These are phyloP conservation scores for Diarsia dahlii DNA, from an alignment of 2,888 invertebrate species.

Conservation along the genomic window DNA sequence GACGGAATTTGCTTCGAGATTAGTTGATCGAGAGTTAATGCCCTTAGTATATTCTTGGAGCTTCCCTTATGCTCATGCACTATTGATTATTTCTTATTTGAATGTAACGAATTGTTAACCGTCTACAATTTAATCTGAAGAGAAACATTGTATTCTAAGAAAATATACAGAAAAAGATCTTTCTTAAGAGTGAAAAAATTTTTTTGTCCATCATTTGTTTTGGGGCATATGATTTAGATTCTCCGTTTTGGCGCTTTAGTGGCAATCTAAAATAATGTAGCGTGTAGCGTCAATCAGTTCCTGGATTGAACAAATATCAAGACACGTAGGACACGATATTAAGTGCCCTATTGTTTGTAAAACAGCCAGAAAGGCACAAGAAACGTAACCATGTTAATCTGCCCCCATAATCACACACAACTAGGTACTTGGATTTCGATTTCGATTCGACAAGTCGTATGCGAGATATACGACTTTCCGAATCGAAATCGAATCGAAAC, in stretches of 20 bases:
- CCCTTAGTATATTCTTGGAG: conserved; percentile 32
- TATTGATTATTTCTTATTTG: conserved; percentile 25
- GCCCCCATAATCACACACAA: too few relatives aligned
- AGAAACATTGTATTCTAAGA: neutral
- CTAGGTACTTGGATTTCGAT: too few relatives aligned
- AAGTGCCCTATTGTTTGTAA: neutral
- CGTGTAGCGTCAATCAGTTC: neutral
- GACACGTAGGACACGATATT: neutral
- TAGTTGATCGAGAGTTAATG: conserved; percentile 4
- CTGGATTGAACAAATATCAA: neutral
- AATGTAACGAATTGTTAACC: conserved; percentile 9
- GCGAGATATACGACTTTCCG: too few relatives aligned
- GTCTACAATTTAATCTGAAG: neutral
- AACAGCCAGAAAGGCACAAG: too few relatives aligned
- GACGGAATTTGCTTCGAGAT: conserved; percentile 6
- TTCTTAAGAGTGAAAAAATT: neutral
- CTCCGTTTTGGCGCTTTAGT: neutral
- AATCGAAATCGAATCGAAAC: too few relatives aligned
- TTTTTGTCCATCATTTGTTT: neutral
- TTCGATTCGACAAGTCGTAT: too few relatives aligned
- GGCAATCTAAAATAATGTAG: neutral
- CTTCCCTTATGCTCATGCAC: neutral
- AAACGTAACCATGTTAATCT: too few relatives aligned
- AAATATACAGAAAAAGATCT: neutral
- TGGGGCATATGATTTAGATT: neutral